Base-by-base conservation (phyloP, 2,888 invertebrate genomes). In the Trisateles emortualis region DNA sequence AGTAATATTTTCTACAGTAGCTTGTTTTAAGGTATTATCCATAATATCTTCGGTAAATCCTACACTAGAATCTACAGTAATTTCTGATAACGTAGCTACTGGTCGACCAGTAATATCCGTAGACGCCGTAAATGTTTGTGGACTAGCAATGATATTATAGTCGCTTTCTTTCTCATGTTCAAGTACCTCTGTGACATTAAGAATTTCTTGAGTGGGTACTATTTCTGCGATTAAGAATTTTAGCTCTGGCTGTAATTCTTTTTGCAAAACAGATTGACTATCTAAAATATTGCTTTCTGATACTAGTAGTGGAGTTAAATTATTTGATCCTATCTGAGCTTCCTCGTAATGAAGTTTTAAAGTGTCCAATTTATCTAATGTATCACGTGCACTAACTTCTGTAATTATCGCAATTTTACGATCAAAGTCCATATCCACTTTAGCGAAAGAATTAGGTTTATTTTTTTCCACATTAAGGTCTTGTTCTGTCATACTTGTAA, bases 1-100 rank as follows among this genome's bases (percentile, higher is more conserved):
- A 32, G 93, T 87, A 40, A 94, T 84, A 64, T 94, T 94, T 52
- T 92, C 90, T 22, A 93, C 51, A n/a, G 76, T 83, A 2, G 95
- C 95, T 43, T 82, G 88, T 58, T 85, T 89, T 16, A 79, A 63
- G 19, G 67, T 53, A 10, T 61, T 56, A 43, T 55, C 42, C 8
- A 64, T 40, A 35, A 61, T 54, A 19, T 70, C 68, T 36, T 82
- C 65, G 0, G 81, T 72, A 35, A 64, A 68, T 41, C 84, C 89
- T 11, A 92, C 58, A 61, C 84, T 88, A 1, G 86, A 86, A 60
- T 93, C 92, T 14, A 85, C 64, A 32, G 86, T 81, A 5, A 93
- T 66, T 83, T 95, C 94, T 8, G 88, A 87, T 39, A 87, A 87
- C 41, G 93, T 79, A 24, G 94, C 94, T 10, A 95, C 94, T 33